phyloP scores from a whole-genome alignment of 2,113 vertebrate species.

The Rousettus leschenaultii region DNA sequence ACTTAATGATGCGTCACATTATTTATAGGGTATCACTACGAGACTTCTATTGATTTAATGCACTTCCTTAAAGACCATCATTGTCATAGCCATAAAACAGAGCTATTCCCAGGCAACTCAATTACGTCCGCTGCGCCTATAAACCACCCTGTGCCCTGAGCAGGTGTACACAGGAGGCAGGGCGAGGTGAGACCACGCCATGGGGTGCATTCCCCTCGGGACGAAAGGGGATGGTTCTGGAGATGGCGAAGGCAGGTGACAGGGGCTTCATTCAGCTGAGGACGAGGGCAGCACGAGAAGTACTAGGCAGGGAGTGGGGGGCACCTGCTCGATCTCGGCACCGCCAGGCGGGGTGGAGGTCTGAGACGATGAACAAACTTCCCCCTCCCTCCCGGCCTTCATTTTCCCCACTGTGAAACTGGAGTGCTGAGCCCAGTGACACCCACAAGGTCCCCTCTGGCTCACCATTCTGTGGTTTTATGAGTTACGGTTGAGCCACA shows the following conservation, averaged over 20 bases:
- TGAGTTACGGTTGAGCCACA: not conserved
- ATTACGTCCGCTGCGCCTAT: slow-evolving; percentile 80
- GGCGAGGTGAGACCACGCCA: not conserved
- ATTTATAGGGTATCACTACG: slow-evolving; percentile 83
- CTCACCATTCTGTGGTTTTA: not conserved
- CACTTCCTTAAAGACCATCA: slow-evolving; percentile 85
- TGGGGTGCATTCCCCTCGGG: too few species aligned
- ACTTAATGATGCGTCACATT: slow-evolving; percentile 86
- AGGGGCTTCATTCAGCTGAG: not conserved
- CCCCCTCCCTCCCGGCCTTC: not conserved
- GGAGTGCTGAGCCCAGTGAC: rapidly evolving
- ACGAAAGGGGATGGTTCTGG: not conserved
- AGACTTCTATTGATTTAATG: slow-evolving; percentile 86
- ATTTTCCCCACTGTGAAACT: not conserved
- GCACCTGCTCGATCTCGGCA: not conserved
- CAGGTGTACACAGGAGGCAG: rapidly evolving
- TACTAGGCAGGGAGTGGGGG: rapidly evolving
- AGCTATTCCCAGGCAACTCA: slow-evolving; percentile 81
- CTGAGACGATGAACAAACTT: not conserved
- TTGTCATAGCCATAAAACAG: slow-evolving; percentile 84
- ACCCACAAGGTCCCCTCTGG: not conserved
- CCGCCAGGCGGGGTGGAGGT: rapidly evolving
- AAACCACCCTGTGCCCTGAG: slow-evolving; percentile 45
- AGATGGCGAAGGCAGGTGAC: not conserved
- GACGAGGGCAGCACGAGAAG: rapidly evolving